phyloP scores from a whole-genome alignment of 2,888 invertebrate species.

The Drosophila atripex region DNA sequence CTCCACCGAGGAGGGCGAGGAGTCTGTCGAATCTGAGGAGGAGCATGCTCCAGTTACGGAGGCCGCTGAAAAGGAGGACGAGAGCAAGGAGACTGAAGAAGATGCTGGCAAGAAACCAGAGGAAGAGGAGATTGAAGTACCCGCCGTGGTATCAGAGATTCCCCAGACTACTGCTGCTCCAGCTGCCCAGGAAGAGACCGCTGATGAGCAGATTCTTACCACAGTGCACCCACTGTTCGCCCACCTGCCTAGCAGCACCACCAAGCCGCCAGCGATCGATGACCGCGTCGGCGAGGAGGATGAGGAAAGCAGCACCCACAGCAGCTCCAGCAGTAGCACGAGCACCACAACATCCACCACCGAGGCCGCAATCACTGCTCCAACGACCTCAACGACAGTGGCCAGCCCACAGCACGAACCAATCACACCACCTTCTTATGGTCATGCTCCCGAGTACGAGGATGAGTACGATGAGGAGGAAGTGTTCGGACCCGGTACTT shows the following conservation, averaged over 20 bases:
- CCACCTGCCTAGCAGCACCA: conserved; percentile 58
- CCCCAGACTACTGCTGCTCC: conserved; percentile 43
- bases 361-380: conserved; percentile 56
- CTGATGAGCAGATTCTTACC: conserved; percentile 44
- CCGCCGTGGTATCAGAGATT: conserved; percentile 50
- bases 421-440: conserved; percentile 73
- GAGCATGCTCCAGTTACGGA: conserved; percentile 58
- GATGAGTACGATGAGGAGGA: conserved; percentile 91
- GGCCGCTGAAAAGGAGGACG: conserved; percentile 46
- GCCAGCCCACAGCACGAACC: conserved; percentile 71
- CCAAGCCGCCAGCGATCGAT: conserved; percentile 52
- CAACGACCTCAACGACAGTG: conserved; percentile 63
- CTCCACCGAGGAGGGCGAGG: conserved; percentile 70
- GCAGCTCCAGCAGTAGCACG: conserved; percentile 42
- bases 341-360: conserved; percentile 40
- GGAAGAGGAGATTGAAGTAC: conserved; percentile 46
- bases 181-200: conserved; percentile 31
- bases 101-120: conserved; percentile 59
- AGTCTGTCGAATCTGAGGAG: conserved; percentile 76
- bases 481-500: conserved; percentile 93
- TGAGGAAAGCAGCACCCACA: conserved; percentile 36
- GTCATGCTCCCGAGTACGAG: conserved; percentile 82
- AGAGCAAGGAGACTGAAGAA: conserved; percentile 50
- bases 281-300: conserved; percentile 55
- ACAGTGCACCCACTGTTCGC: conserved; percentile 76